Evolutionary conservation across 2,113 vertebrate species (phyloP).

Genomic region (Callithrix jacchus): DNA sequence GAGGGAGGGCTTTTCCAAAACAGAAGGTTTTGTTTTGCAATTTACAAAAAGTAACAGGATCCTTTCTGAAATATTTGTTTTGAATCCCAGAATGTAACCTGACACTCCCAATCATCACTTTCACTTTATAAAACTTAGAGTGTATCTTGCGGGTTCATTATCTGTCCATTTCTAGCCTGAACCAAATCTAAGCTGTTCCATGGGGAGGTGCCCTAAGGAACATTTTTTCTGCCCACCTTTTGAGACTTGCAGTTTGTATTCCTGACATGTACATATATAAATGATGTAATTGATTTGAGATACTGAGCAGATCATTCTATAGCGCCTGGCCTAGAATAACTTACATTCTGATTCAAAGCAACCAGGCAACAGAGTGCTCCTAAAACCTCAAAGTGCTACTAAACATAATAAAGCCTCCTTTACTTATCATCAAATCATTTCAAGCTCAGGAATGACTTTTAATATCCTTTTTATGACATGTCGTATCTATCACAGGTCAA

Average conservation of each 20-base stretch:
- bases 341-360: conserved; percentile 32
- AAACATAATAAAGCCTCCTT: conserved; percentile 38
- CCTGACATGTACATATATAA: background rate
- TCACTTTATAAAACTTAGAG: background rate
- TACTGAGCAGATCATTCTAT: background rate
- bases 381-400: conserved; percentile 16
- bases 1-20: background rate
- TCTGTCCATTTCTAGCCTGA: background rate
- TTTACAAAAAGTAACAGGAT: conserved; percentile 6
- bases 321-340: conserved; percentile 31
- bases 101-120: background rate
- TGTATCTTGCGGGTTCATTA: background rate
- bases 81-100: conserved; percentile 11
- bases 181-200: background rate
- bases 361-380: background rate
- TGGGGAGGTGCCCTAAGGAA: background rate
- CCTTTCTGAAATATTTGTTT: conserved; percentile 31
- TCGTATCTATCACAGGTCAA: conserved; percentile 23
- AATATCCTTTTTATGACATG: conserved; percentile 61
- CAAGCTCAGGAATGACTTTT: conserved; percentile 39
- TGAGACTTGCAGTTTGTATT: background rate
- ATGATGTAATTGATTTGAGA: background rate
- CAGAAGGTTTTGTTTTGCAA: conserved; percentile 47
- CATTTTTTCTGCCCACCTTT: background rate
- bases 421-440: conserved; percentile 26